These are phyloP conservation scores for Penaeus chinensis DNA, from an alignment of 1,140 invertebrate species.

Conservation along the genomic window DNA sequence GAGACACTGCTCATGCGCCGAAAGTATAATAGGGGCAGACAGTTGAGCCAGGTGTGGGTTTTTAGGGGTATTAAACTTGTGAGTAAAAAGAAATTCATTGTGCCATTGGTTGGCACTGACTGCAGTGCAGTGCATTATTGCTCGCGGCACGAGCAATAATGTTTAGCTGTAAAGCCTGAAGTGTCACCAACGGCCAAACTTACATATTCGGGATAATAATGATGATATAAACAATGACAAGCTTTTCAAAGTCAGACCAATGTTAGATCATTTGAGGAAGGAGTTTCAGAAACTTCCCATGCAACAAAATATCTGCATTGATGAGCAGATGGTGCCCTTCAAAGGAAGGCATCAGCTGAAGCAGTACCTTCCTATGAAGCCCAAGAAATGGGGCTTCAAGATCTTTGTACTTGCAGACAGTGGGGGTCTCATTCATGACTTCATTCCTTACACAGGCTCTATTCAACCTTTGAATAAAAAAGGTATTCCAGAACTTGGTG, in stretches of 20 bases:
- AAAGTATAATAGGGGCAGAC: background rate
- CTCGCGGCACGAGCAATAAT: no score
- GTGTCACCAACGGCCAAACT: no score
- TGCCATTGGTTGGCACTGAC: no score
- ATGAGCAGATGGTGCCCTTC: conserved; percentile 64
- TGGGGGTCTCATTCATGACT: conserved; percentile 61
- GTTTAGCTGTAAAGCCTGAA: no score
- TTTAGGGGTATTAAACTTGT: no score
- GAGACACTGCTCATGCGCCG: background rate
- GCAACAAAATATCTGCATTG: conserved; percentile 48
- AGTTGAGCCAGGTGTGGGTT: background rate
- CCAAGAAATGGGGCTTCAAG: conserved; percentile 64
- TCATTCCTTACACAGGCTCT: conserved; percentile 63
- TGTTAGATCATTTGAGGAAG: conserved; percentile 27
- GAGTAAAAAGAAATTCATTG: no score
- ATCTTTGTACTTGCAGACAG: conserved; percentile 52
- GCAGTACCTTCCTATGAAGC: conserved; percentile 64
- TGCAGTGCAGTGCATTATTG: no score
- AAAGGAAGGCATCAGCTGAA: conserved; percentile 58
- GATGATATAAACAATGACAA: conserved; percentile 19
- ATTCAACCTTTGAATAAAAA: conserved; percentile 38
- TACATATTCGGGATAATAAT: no score
- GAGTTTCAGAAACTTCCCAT: conserved; percentile 33
- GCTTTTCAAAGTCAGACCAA: conserved; percentile 11
- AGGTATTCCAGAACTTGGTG: conserved; percentile 53